Percentiles rank a stretch among this genome's conserved stretches.
phyloP scores from a whole-genome alignment of 2,113 vertebrate species.

The Zapornia atra region DNA sequence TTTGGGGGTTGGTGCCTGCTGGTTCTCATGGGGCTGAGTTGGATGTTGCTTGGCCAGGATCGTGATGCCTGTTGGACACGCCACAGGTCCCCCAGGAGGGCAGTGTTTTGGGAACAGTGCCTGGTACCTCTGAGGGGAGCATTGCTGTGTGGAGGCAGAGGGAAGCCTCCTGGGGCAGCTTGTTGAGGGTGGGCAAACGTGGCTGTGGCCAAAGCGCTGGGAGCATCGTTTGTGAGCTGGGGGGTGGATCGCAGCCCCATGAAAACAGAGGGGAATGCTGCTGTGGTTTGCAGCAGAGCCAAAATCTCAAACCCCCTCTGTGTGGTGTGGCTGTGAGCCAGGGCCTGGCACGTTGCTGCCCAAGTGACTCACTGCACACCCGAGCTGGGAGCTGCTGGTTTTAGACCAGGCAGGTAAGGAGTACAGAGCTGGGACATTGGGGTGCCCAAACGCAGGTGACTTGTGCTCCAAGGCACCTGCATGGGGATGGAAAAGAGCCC shows the following conservation, averaged over 20 bases:
- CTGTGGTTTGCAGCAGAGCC: background rate
- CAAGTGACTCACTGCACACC: background rate
- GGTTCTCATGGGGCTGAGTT: fast-evolving
- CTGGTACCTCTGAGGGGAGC: background rate
- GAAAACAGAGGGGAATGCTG: fast-evolving
- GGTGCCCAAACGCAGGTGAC: background rate
- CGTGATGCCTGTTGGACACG: background rate
- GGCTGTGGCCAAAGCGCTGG: background rate
- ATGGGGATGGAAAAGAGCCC: background rate
- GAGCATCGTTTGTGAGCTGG: background rate
- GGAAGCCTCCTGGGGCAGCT: background rate
- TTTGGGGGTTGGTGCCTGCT: background rate
- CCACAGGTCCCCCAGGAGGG: fast-evolving
- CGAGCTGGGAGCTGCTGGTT: background rate
- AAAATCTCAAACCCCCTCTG: background rate
- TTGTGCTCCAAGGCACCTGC: background rate
- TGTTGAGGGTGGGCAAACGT: fast-evolving
- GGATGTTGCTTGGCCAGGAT: background rate
- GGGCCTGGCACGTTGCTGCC: background rate
- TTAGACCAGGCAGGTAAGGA: background rate
- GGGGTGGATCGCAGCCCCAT: fast-evolving
- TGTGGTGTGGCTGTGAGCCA: background rate
- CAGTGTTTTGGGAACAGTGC: background rate
- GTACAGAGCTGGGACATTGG: background rate
- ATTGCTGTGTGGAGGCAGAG: background rate